Evolutionary conservation across 2,797 vertebrate species (phyloP).

Genomic region (Gymnothorax javanicus): DNA sequence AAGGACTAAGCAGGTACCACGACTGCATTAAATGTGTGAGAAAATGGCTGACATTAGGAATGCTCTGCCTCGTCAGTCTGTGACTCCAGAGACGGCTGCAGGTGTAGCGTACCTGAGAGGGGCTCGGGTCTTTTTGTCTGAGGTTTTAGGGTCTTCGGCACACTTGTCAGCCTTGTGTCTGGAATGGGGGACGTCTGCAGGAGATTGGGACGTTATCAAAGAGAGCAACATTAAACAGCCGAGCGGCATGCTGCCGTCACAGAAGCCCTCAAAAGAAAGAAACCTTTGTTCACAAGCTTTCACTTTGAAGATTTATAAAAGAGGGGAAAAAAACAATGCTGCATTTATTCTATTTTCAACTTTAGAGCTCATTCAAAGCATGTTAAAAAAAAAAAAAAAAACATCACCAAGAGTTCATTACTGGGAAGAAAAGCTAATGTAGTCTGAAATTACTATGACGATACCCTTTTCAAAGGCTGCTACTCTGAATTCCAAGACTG

Average conservation of each 20-base stretch:
- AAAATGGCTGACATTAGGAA: constrained; percentile 36
- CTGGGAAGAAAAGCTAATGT: constrained; percentile 64
- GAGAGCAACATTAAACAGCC: constrained; percentile 58
- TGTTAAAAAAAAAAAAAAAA: constrained; percentile 55
- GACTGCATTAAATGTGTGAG: constrained; percentile 1
- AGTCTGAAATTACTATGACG: constrained; percentile 73
- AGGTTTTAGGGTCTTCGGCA: constrained; percentile 84
- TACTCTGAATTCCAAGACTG: constrained; percentile 65
- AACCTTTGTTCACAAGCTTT: constrained; percentile 76
- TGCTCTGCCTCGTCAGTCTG: constrained; percentile 48
- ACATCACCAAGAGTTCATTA: constrained; percentile 71
- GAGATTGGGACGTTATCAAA: constrained; percentile 69
- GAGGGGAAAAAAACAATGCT: constrained; percentile 73
- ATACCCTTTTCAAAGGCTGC: constrained; percentile 66
- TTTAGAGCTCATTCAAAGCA: constrained; percentile 64
- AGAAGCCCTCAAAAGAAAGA: constrained; percentile 72
- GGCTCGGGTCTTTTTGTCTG: constrained; percentile 88
- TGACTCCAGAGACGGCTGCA: constrained; percentile 49
- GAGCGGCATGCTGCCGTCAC: constrained; percentile 54
- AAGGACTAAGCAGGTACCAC: background rate
- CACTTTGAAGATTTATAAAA: constrained; percentile 81
- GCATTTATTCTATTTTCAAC: constrained; percentile 82
- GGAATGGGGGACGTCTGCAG: constrained; percentile 81
- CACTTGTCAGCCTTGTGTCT: constrained; percentile 88
- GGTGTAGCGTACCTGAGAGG: constrained; percentile 79